Percentiles rank a stretch among this genome's conserved stretches.
phyloP scores from a whole-genome alignment of 2,113 vertebrate species.

The Myodes glareolus region DNA sequence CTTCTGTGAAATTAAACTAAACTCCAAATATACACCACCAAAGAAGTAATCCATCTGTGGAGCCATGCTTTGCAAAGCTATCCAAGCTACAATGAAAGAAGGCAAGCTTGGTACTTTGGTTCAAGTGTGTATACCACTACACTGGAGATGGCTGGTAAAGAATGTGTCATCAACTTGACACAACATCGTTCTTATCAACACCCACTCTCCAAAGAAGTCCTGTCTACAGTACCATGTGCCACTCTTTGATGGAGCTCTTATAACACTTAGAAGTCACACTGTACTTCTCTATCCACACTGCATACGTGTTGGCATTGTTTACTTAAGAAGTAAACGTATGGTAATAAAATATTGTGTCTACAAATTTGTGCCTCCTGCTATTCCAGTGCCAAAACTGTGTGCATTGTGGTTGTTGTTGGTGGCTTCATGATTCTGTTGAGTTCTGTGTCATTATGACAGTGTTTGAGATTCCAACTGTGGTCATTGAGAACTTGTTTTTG shows the following conservation, averaged over 20 bases:
- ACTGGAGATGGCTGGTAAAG: neutral
- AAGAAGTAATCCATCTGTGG: neutral
- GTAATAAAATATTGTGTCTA: neutral
- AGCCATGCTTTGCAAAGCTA: neutral
- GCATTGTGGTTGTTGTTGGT: neutral
- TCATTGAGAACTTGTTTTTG: neutral
- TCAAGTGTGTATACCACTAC: neutral
- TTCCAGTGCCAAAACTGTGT: neutral
- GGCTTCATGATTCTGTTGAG: constrained; percentile 5
- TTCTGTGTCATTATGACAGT: neutral
- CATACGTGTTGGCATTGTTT: neutral
- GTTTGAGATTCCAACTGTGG: neutral
- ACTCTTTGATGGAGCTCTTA: neutral
- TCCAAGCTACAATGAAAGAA: neutral
- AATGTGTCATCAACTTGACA: neutral
- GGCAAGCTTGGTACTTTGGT: neutral
- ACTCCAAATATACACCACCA: neutral
- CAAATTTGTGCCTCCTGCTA: neutral
- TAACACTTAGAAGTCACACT: neutral
- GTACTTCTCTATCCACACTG: neutral
- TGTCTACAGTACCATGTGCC: neutral
- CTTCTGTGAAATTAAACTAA: constrained; percentile 12
- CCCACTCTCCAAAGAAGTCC: neutral
- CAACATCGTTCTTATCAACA: neutral
- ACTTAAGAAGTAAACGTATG: neutral